Evolutionary conservation across 1,140 invertebrate genomes (phyloP).

Genomic region (Druon quercuslanigerum): DNA sequence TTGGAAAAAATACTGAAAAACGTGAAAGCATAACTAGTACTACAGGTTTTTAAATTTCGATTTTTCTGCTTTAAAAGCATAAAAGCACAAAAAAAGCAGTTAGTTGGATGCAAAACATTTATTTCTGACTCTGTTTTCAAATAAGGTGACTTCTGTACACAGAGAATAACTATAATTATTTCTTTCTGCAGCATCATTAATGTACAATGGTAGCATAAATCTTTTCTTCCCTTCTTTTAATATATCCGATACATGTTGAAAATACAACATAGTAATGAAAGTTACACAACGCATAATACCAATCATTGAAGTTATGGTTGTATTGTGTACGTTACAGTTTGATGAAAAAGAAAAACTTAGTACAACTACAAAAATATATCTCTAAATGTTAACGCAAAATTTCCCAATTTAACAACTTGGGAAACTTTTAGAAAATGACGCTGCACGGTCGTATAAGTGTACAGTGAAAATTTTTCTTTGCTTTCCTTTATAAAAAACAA

Average conservation of each 20-base stretch:
- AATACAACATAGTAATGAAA: slow-evolving; percentile 35
- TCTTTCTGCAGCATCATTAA: slow-evolving; percentile 50
- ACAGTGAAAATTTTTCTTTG: slow-evolving; percentile 35
- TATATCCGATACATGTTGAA: slow-evolving; percentile 36
- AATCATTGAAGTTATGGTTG: slow-evolving; percentile 41
- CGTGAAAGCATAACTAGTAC: neutral
- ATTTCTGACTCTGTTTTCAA: slow-evolving; percentile 55
- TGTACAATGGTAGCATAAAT: slow-evolving; percentile 52
- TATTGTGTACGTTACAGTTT: slow-evolving; percentile 45
- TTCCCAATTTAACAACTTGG: slow-evolving; percentile 42
- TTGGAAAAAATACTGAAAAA: too few relatives aligned
- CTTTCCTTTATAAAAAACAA: neutral
- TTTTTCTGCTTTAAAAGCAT: neutral
- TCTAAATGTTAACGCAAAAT: slow-evolving; percentile 54
- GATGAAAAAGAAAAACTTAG: slow-evolving; percentile 50
- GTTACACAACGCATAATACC: slow-evolving; percentile 38
- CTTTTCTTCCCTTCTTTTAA: slow-evolving; percentile 38
- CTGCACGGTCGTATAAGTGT: slow-evolving; percentile 38
- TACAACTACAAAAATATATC: slow-evolving; percentile 61
- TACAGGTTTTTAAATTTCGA: neutral
- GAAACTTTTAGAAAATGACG: slow-evolving; percentile 32
- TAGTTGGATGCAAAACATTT: slow-evolving; percentile 58
- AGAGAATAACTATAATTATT: slow-evolving; percentile 52
- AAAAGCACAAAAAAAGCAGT: neutral
- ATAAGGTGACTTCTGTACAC: slow-evolving; percentile 58